Evolutionary conservation across 1,140 invertebrate species (phyloP).

Genomic region (Akabosia matsudoensis): DNA sequence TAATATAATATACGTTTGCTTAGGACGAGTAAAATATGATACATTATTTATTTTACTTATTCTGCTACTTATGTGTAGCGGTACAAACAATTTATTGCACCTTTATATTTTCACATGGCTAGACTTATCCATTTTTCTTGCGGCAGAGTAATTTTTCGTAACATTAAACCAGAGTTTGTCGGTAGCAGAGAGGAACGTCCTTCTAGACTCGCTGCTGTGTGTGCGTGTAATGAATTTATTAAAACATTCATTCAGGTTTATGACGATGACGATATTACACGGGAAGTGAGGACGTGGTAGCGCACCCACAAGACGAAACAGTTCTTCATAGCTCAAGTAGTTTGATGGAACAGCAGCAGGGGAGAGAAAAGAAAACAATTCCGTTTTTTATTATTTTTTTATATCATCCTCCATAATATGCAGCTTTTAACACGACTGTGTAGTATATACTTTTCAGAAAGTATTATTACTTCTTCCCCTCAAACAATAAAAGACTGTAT

Average conservation of each 20-base stretch:
- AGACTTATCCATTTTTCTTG: no score
- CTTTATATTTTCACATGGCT: no score
- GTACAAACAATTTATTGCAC: no score
- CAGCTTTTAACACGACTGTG: no score
- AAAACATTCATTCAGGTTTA: conserved; percentile 13
- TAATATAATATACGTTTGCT: no score
- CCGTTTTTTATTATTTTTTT: conserved; percentile 7
- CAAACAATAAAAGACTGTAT: background rate
- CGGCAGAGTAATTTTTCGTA: no score
- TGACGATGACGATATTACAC: background rate
- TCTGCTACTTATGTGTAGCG: no score
- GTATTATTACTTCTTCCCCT: background rate
- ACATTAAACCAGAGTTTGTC: background rate
- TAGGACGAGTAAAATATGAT: no score
- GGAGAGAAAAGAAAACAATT: conserved; percentile 7
- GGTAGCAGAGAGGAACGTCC: background rate
- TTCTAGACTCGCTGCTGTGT: background rate
- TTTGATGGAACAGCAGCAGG: background rate
- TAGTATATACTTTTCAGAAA: background rate
- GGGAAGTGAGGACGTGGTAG: background rate
- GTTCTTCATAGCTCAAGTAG: background rate
- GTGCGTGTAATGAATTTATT: conserved; percentile 23
- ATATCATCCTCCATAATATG: background rate
- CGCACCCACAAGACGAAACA: background rate
- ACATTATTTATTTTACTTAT: no score